phyloP scores from a whole-genome alignment of 2,888 invertebrate species.

The Ferdinandea cuprea region DNA sequence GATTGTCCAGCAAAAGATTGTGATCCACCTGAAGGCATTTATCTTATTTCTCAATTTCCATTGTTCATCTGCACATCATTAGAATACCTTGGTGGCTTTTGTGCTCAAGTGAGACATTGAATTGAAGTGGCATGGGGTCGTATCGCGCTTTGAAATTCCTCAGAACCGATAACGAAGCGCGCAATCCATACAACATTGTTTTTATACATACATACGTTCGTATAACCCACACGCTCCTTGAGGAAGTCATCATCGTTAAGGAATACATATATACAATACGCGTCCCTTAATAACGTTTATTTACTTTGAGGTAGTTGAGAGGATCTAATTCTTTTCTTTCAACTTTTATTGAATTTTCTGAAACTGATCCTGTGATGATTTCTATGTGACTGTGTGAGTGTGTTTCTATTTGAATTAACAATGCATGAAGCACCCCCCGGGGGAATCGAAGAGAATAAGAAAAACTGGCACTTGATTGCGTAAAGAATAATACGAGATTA shows the following conservation, averaged over 20 bases:
- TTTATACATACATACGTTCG: too few relatives aligned
- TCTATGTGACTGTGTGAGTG: slow-evolving; percentile 20
- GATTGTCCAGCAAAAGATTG: slow-evolving; percentile 51
- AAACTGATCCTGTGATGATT: slow-evolving; percentile 62
- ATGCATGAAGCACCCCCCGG: slow-evolving; percentile 53
- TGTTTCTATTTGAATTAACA: slow-evolving; percentile 49
- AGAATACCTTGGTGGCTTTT: slow-evolving; percentile 50
- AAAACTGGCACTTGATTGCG: slow-evolving; percentile 65
- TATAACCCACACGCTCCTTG: slow-evolving; percentile 68
- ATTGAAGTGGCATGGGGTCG: slow-evolving; percentile 51
- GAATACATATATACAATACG: background rate
- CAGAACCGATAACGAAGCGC: background rate
- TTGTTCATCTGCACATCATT: slow-evolving; percentile 68
- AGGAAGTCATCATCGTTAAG: slow-evolving; percentile 72
- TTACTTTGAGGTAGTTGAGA: slow-evolving; percentile 63
- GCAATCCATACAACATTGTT: background rate
- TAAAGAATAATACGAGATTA: slow-evolving; percentile 69
- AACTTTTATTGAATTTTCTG: slow-evolving; percentile 26
- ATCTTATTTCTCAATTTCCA: slow-evolving; percentile 56
- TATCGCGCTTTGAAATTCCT: slow-evolving; percentile 43
- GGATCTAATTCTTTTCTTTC: slow-evolving; percentile 59
- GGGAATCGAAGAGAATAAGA: slow-evolving; percentile 37
- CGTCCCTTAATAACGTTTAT: slow-evolving; percentile 35
- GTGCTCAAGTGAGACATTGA: slow-evolving; percentile 20
- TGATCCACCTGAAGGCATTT: slow-evolving; percentile 60